Percentiles rank a stretch among this genome's conserved stretches.
These are phyloP conservation scores for Cyphomyrmex costatus DNA, from an alignment of 1,140 invertebrate species.

Conservation along the genomic window DNA sequence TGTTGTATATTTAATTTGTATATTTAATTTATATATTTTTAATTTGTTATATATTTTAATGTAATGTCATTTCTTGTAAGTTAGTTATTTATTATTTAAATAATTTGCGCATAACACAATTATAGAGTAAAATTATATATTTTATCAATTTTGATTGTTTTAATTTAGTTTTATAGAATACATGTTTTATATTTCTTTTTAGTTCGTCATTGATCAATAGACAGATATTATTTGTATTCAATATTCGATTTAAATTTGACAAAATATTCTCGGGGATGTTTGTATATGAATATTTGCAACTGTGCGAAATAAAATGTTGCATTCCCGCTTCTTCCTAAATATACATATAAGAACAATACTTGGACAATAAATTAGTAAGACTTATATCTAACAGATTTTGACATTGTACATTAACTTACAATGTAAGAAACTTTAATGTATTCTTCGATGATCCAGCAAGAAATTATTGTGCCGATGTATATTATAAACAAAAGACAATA, in stretches of 20 bases:
- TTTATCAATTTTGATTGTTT: neutral
- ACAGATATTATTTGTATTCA: slow-evolving; percentile 5
- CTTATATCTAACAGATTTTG: slow-evolving; percentile 74
- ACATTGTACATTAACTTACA: slow-evolving; percentile 66
- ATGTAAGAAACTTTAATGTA: slow-evolving; percentile 63
- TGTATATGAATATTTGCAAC: slow-evolving; percentile 10
- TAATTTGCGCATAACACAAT: slow-evolving; percentile 4
- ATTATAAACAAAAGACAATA: slow-evolving; percentile 71
- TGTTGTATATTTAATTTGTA: no score
- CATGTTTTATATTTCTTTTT: neutral
- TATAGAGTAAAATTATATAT: slow-evolving; percentile 1
- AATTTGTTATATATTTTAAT: neutral
- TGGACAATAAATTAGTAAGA: slow-evolving; percentile 73
- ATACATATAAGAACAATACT: slow-evolving; percentile 48
- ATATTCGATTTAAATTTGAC: slow-evolving; percentile 13
- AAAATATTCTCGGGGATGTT: slow-evolving; percentile 31
- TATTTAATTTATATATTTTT: no score
- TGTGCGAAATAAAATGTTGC: slow-evolving; percentile 37
- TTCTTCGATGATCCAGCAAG: slow-evolving; percentile 66
- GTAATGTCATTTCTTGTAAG: neutral
- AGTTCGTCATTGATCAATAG: neutral
- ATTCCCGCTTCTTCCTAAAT: slow-evolving; percentile 62
- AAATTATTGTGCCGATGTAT: slow-evolving; percentile 21
- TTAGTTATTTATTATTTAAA: neutral
- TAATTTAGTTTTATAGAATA: slow-evolving; percentile 19